Conservation (phyloP, 1,140 invertebrate genomes). For the Subanguina moxae region DNA sequence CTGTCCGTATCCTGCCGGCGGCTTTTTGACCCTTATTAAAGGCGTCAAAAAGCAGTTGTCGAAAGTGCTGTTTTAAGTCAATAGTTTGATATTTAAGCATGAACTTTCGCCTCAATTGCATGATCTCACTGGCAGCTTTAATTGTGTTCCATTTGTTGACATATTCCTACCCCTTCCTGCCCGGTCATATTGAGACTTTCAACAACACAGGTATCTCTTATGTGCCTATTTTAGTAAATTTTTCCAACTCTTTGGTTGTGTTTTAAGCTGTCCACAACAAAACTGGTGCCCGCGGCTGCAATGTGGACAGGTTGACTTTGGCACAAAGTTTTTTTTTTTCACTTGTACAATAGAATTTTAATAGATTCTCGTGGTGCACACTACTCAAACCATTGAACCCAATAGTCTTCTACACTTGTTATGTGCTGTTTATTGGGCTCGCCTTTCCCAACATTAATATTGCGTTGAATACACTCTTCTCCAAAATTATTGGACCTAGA, state of each 20-base stretch:
- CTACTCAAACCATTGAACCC: conserved; percentile 12
- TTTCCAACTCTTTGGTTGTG: no score
- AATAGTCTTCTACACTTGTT: conserved; percentile 28
- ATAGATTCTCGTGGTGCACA: conserved; percentile 9
- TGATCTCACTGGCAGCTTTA: conserved; percentile 21
- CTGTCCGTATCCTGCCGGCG: no score
- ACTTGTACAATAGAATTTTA: background rate
- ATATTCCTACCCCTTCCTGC: conserved; percentile 31
- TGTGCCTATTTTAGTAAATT: background rate
- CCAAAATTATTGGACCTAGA: conserved; percentile 44
- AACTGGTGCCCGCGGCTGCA: conserved; percentile 18
- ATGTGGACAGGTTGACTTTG: conserved; percentile 21
- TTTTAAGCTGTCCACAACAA: conserved; percentile 14
- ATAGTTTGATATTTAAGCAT: no score
- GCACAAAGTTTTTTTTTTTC: background rate
- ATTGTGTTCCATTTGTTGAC: conserved; percentile 33
- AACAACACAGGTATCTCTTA: background rate
- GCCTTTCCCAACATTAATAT: conserved; percentile 42
- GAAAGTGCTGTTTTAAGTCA: no score
- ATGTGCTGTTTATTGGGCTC: conserved; percentile 35
- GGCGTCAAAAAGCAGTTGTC: no score
- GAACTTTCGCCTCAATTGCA: conserved; percentile 19
- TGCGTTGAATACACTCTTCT: conserved; percentile 44
- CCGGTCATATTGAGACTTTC: conserved; percentile 28
- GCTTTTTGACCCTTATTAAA: no score